Evolutionary conservation across 2,888 invertebrate species (phyloP).

Genomic region (Tiliacea citrago): DNA sequence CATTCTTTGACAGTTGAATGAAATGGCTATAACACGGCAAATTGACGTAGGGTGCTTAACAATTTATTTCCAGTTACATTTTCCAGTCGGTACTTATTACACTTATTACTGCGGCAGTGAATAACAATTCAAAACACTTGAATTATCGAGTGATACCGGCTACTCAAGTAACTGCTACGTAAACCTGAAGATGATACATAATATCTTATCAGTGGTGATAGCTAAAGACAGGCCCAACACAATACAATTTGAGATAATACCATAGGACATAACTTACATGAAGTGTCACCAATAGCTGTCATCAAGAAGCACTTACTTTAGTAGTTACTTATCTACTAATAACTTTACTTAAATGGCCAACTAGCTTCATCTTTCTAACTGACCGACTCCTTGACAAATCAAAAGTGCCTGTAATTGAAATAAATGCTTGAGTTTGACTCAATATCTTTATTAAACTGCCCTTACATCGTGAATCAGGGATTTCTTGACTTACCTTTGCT

Average conservation of each 20-base stretch:
- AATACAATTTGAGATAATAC: constrained; percentile 23
- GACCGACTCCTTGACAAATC: too few relatives aligned
- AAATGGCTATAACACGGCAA: background rate
- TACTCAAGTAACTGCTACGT: background rate
- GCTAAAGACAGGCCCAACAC: background rate
- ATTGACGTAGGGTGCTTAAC: background rate
- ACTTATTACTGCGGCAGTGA: background rate
- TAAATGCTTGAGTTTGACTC: background rate
- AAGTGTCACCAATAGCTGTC: constrained; percentile 14
- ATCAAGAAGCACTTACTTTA: background rate
- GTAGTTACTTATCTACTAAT: background rate
- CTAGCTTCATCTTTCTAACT: background rate
- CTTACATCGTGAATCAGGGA: background rate
- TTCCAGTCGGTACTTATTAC: background rate
- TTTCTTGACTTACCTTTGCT: background rate
- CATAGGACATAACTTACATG: background rate
- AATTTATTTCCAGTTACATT: background rate
- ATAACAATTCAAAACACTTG: constrained; percentile 27
- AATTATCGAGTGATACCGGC: background rate
- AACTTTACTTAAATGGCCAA: background rate
- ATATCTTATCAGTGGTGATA: constrained; percentile 31
- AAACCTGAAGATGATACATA: background rate
- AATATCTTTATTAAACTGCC: constrained; percentile 6
- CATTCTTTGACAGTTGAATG: background rate
- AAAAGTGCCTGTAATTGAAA: too few relatives aligned